Conservation (phyloP, 2,888 invertebrate species). For the Geophilus truncorum region DNA sequence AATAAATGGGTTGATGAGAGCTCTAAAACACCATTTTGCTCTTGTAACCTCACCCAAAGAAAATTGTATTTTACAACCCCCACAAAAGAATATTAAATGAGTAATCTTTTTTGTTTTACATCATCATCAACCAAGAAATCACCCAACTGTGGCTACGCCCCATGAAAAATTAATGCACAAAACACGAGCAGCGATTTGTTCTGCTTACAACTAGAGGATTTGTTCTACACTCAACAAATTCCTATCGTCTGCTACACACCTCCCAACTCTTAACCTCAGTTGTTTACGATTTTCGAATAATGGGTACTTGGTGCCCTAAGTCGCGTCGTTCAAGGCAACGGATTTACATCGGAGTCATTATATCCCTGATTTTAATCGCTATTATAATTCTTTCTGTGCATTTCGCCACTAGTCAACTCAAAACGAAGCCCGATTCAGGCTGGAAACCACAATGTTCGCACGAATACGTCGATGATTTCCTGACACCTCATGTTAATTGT, state of each 20-base stretch:
- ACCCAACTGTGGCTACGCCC: background rate
- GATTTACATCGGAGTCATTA: background rate
- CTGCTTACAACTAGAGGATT: background rate
- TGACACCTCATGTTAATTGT: background rate
- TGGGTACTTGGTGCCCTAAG: background rate
- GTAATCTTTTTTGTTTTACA: background rate
- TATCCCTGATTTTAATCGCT: background rate
- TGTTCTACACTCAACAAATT: background rate
- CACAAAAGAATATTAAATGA: background rate
- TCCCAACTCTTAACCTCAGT: no score
- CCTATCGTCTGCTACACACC: background rate
- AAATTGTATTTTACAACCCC: background rate
- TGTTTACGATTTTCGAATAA: background rate
- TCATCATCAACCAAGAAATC: background rate
- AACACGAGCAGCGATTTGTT: background rate
- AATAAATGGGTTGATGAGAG: no score
- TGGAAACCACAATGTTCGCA: background rate
- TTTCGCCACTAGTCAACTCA: background rate
- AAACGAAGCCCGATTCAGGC: background rate
- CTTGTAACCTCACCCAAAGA: background rate
- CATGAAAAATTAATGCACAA: background rate
- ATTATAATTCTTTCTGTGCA: background rate
- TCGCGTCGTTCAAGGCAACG: background rate
- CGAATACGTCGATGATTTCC: background rate
- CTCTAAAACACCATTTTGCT: no score